These are phyloP conservation scores for Lutjanus argentimaculatus DNA, from an alignment of 2,797 vertebrate species.

Conservation along the genomic window DNA sequence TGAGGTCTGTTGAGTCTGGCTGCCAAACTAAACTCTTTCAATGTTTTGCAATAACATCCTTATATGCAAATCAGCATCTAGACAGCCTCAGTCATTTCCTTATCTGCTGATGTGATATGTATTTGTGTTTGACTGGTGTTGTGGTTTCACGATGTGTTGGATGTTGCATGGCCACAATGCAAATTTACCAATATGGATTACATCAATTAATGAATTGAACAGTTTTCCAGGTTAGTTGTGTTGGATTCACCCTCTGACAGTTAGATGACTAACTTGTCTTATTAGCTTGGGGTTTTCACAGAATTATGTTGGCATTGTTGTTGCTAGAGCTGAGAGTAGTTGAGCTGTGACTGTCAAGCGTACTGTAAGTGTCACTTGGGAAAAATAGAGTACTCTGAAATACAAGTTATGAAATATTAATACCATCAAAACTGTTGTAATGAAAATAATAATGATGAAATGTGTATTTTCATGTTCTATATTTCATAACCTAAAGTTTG, in stretches of 20 bases:
- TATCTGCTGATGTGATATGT: not conserved
- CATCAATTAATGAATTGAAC: constrained; percentile 14
- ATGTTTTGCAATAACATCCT: not conserved
- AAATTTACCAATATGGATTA: not conserved
- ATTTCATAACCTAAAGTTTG: not conserved
- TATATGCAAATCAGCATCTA: not conserved
- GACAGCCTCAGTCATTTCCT: not conserved
- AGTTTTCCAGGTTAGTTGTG: not conserved
- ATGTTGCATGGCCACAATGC: not conserved
- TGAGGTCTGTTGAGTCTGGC: not conserved
- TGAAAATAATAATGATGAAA: not conserved
- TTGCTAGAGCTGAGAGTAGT: constrained; percentile 1
- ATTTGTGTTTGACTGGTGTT: constrained; percentile 4
- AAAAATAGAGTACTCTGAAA: constrained; percentile 7
- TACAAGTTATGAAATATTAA: constrained; percentile 4
- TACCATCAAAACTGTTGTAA: not conserved
- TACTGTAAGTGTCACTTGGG: not conserved
- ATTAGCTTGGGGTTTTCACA: not conserved
- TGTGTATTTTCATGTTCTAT: not conserved
- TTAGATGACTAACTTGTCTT: not conserved
- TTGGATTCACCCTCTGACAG: constrained; percentile 7
- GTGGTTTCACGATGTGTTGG: not conserved
- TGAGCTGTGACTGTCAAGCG: constrained; percentile 7
- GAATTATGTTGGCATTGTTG: not conserved
- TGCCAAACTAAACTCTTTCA: not conserved